Base-by-base conservation (phyloP, 2,113 vertebrate genomes). In the Brachypodius melanocephalos region DNA sequence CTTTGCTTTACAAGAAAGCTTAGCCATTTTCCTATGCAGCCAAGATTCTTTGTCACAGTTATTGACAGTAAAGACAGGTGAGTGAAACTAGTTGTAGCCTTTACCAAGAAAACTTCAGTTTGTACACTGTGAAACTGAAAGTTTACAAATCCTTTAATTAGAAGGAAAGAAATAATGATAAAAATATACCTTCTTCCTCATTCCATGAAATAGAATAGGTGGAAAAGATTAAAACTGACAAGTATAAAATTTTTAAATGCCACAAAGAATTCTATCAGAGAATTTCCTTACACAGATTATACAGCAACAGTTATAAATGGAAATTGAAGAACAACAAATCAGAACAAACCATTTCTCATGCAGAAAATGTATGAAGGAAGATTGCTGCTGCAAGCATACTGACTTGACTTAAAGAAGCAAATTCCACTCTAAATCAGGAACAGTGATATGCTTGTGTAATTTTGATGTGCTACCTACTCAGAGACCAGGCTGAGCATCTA, bases 161-260 rank as follows among this genome's bases (percentile, higher is more conserved):
- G 72, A 90, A 77, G 32, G 57, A 88, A 96, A 92, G 54, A 94
- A 95, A 95, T n/a, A 11, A 61, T n/a, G 88, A 80, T 79, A 77
- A 87, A 91, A 18, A 10, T 92, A 90, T 65, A 69, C 31, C 17
- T 90, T 79, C 79, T 68, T 69, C 14, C 48, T 92, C n/a, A 25
- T 58, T 73, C 17, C 43, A 84, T 76, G 72, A 94, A 91, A 96
- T 55, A 92, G 79, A 94, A 91, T 49, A 96, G 49, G 78, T 79
- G 54, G 54, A 90, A 95, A 95, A 95, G 59, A 97, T 95, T 97
- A 96, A 94, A 96, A 86, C 74, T 80, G 87, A 92, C 63, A 90
- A 69, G 67, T 51, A 83, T 77, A 92, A 91, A 93, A 87, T 86
- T 52, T 88, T 89, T 86, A 92, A 88, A 87, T 78, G 75, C 46